Base-by-base conservation (phyloP, 2,113 vertebrate genomes). In the Chloropsis hardwickii region DNA sequence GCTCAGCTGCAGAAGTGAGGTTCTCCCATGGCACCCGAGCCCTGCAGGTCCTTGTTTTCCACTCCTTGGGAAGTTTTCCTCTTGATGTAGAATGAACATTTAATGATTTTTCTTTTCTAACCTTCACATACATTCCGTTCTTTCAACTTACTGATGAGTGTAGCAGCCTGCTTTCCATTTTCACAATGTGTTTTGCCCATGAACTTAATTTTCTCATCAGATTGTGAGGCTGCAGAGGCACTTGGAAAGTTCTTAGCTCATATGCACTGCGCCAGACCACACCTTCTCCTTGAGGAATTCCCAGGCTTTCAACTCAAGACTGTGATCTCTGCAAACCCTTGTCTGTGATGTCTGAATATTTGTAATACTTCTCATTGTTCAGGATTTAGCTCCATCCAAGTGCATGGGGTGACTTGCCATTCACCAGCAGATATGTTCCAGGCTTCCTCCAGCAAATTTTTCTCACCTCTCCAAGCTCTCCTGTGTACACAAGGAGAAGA, bases 231-330 rank as follows among this genome's bases (percentile, higher is more conserved):
- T 88, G 51, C 87, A 93, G 81, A 93, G 92, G 67, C 81, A 86
- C 84, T 96, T 90, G 79, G 87, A 95, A 81, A 93, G 79, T 79
- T 60, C 82, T 90, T n/a, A 15, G 81, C 85, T 81, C 56, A 48
- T 40, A 67, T 45, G 28, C 0, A 0, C 64, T 95, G 77, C 29
- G 44, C 64, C 44, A 83, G 95, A 94, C 93, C 95, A 88, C 95
- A 96, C 92, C 94, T 96, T 93, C 73, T 95, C 93, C 93, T 96
- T 71, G 67, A 92, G 93, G 96, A 96, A 94, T 96, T 97, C 95
- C 90, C 85, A 90, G 88, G 64, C 96, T 97, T 96, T 97, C 81
- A 96, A 51, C 67, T 96, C 3, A 12, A 83, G 93, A 24, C 82
- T 83, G 81, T 96, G 96, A 95, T 96, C 93, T 94, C 9, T 47